phyloP scores from a whole-genome alignment of 1,140 invertebrate genomes.

The Octopus bimaculoides region DNA sequence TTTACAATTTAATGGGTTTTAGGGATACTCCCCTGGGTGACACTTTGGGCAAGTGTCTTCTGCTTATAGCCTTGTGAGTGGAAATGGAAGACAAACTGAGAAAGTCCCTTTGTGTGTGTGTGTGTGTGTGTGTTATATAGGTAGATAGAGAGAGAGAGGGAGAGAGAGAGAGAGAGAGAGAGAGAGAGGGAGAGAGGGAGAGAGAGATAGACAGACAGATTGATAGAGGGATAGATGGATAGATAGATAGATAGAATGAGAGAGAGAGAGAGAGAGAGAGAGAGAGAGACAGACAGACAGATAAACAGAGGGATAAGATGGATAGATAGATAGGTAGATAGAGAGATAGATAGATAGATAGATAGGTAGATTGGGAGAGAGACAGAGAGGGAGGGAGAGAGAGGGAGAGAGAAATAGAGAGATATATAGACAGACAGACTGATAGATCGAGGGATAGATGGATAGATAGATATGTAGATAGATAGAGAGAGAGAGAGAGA shows the following conservation, averaged over 20 bases:
- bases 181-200: constrained; percentile 7
- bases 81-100: too few relatives aligned
- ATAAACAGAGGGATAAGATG: constrained; percentile 3
- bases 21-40: too few relatives aligned
- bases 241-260: background rate
- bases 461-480: too few relatives aligned
- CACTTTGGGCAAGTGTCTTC: too few relatives aligned
- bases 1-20: too few relatives aligned
- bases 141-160: background rate
- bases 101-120: background rate
- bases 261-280: constrained; percentile 16
- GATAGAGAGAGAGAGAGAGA: too few relatives aligned
- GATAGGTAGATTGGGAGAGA: constrained; percentile 2
- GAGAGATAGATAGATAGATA: constrained; percentile 17
- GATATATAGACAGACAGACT: too few relatives aligned
- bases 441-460: too few relatives aligned
- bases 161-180: background rate
- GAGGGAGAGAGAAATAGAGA: background rate
- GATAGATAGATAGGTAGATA: background rate
- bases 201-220: background rate
- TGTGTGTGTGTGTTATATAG: background rate
- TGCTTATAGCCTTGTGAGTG: too few relatives aligned
- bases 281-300: constrained; percentile 16
- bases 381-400: background rate
- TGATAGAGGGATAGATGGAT: background rate